Base-by-base conservation (phyloP, 2,888 invertebrate species). In the Drosophila ezoana region DNA sequence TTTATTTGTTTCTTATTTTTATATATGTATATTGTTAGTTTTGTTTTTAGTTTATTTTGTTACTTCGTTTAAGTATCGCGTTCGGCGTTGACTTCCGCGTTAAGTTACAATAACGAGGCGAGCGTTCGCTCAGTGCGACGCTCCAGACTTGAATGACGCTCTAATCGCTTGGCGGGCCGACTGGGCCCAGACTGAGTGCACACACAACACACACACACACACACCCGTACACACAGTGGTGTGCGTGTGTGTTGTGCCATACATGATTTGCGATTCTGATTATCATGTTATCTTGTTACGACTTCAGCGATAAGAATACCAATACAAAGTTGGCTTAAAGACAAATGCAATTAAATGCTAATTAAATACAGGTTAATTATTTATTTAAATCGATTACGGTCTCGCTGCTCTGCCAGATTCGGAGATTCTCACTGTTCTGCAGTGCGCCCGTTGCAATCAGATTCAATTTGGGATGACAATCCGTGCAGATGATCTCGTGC, bases 111-210 rank as follows among this genome's bases (percentile, higher is more conserved):
- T 32, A 10, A 47, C 49, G 40, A 52, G 16, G 28, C 9, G 45
- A 44, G 54, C 83, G 63, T 64, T 71, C 77, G 70, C 61, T 79
- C 86, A 45, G 56, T 35, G 43, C 98, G 93, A 98, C 98, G 93
- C 97, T 97, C 99, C 99, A 99, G 81, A 99, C 93, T 94, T 98
- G 98, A 91, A 99, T 99, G 98, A 93, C 98, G 98, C 93, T 99
- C 99, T 90, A 97, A 98, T 93, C 99, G 99, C 78, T 99, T 94
- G 13, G 98, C 98, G 41, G 98, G 98, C 1, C 98, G 44, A 10
- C 98, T 99, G 54, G 38, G 37, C 49, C 32, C 58, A 23, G 52
- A 58, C 45, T 23, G 13, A 32, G 35, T 49, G 18, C 9, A 62
- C 35, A 49, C 56, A 41, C 48, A n/a, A 23, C 35, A 35, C 13